Percentiles rank a stretch among this genome's conserved stretches.
phyloP scores from a whole-genome alignment of 2,113 vertebrate genomes.

The Argyrosomus japonicus region DNA sequence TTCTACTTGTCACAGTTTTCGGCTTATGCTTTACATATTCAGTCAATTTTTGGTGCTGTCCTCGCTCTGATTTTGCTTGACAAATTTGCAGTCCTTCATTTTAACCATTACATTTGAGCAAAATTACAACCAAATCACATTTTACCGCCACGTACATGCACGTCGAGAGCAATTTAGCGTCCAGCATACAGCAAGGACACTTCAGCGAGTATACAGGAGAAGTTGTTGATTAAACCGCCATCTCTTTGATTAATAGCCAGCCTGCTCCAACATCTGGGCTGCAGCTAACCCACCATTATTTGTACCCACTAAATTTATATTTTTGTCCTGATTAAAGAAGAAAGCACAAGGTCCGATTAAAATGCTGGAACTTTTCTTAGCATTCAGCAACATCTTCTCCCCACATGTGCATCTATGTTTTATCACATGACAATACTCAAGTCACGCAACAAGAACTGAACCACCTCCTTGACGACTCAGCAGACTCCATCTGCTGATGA shows the following conservation, averaged over 20 bases:
- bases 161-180: background rate
- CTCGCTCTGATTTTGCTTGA: background rate
- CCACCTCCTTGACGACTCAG: background rate
- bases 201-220: background rate
- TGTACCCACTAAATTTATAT: background rate
- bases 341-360: background rate
- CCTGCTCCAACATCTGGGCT: background rate
- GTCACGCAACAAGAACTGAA: background rate
- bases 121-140: background rate
- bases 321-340: background rate
- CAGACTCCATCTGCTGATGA: background rate
- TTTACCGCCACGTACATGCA: background rate
- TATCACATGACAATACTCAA: background rate
- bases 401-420: background rate
- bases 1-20: constrained; percentile 16
- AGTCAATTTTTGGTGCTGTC: background rate
- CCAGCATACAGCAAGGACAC: background rate
- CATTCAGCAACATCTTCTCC: background rate
- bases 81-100: background rate
- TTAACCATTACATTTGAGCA: background rate
- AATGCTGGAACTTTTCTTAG: background rate
- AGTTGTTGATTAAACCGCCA: background rate
- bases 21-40: background rate
- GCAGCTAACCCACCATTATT: background rate
- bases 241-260: constrained; percentile 1